These are phyloP conservation scores for Leptoteleia sp. DNA, from an alignment of 1,140 invertebrate species.

Conservation along the genomic window DNA sequence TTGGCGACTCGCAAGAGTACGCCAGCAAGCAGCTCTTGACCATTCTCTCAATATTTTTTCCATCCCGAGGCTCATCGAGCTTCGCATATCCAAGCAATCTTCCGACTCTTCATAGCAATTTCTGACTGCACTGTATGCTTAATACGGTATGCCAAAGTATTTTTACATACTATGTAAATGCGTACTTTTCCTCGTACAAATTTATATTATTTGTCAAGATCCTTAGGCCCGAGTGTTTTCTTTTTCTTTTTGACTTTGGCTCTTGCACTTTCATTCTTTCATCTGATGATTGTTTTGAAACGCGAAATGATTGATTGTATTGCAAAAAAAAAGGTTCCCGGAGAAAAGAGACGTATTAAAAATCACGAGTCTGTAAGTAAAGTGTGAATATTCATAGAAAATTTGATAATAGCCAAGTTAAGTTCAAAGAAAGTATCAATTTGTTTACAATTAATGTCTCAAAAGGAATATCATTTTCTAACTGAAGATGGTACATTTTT, in stretches of 20 bases:
- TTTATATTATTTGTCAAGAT: conserved; percentile 44
- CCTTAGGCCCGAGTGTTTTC: conserved; percentile 3
- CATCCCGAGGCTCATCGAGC: conserved; percentile 54
- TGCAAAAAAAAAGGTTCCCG: too few species aligned
- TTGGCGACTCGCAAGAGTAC: conserved; percentile 15
- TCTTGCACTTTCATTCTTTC: too few species aligned
- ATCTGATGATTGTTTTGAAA: too few species aligned
- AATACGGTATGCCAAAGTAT: conserved; percentile 45
- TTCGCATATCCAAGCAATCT: conserved; percentile 62
- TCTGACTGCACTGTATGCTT: conserved; percentile 44
- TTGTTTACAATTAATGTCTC: too few species aligned
- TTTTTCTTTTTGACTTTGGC: conserved; percentile 29
- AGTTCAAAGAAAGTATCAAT: too few species aligned
- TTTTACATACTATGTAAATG: conserved; percentile 50
- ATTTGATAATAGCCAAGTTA: too few species aligned
- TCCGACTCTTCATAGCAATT: conserved; percentile 60
- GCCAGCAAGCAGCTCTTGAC: conserved; percentile 39
- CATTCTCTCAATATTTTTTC: conserved; percentile 61
- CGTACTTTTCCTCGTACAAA: conserved; percentile 41
- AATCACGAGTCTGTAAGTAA: too few species aligned
- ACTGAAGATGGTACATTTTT: too few species aligned
- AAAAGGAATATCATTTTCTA: too few species aligned
- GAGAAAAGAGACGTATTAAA: too few species aligned
- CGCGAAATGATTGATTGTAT: too few species aligned
- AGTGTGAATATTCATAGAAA: too few species aligned